Conservation (phyloP, 2,888 invertebrate genomes). For the Miltochrista miniata region DNA sequence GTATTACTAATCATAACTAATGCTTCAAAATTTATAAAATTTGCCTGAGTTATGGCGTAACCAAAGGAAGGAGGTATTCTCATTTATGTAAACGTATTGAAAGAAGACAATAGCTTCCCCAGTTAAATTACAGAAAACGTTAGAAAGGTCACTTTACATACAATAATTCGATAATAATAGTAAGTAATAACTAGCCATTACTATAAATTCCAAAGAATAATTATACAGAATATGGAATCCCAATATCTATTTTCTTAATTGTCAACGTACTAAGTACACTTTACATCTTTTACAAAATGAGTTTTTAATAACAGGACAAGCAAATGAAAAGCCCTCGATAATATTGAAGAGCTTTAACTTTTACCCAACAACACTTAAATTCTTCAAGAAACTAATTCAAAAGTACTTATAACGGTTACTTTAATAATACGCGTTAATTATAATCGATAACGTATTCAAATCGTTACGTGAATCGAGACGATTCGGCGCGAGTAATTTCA, state of each 20-base stretch:
- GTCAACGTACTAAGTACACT: constrained; percentile 35
- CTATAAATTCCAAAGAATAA: constrained; percentile 21
- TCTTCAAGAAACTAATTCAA: constrained; percentile 64
- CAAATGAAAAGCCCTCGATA: constrained; percentile 65
- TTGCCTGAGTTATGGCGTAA: too few species aligned
- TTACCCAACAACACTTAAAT: constrained; percentile 61
- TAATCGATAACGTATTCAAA: constrained; percentile 71
- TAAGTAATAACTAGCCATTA: constrained; percentile 12
- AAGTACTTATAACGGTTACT: constrained; percentile 68
- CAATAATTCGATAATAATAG: constrained; percentile 2
- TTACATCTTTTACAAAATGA: constrained; percentile 58
- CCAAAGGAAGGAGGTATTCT: too few species aligned
- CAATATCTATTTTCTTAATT: constrained; percentile 39
- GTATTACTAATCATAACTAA: too few species aligned
- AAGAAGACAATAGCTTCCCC: background rate
- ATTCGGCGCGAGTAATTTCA: constrained; percentile 72
- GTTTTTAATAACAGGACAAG: constrained; percentile 68
- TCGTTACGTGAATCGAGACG: constrained; percentile 66
- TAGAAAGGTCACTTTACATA: background rate
- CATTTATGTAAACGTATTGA: too few species aligned
- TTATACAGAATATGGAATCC: constrained; percentile 23
- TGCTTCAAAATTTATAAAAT: too few species aligned
- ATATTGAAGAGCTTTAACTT: constrained; percentile 65
- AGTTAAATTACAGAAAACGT: background rate
- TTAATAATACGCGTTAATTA: constrained; percentile 69